Evolutionary conservation across 23 tunicate genomes (phyloP).

Genomic region (Styela clava): DNA sequence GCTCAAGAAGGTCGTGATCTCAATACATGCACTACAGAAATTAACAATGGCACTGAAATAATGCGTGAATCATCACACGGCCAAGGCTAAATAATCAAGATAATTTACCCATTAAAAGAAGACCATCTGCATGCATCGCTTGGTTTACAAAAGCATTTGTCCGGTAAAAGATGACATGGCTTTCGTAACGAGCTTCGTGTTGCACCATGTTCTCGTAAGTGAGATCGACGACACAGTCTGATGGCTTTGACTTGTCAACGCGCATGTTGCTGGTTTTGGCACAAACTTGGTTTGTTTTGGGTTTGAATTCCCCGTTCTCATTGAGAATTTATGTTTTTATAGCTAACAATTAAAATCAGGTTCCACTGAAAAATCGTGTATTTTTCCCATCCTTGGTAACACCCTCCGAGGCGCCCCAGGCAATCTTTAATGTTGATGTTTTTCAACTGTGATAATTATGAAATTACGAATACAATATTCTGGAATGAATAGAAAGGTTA

Average conservation of each 20-base stretch:
- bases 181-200: slow-evolving; percentile 8
- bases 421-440: neutral
- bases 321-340: neutral
- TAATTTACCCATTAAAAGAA: neutral
- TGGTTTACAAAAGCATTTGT: neutral
- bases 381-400: neutral
- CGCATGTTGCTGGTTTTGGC: neutral
- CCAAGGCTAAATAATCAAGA: no score
- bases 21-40: no score
- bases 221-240: neutral
- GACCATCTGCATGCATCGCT: neutral
- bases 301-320: neutral
- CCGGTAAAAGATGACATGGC: neutral
- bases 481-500: no score
- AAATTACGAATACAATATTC: no score
- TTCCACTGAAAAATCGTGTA: neutral
- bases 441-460: no score
- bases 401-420: neutral
- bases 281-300: neutral
- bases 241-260: neutral
- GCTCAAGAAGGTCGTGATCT: no score
- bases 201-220: slow-evolving; percentile 7
- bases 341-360: neutral
- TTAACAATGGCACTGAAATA: no score
- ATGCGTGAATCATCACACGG: no score